Evolutionary conservation across 2,113 vertebrate species (phyloP).

Genomic region (Atractosteus spatula): DNA sequence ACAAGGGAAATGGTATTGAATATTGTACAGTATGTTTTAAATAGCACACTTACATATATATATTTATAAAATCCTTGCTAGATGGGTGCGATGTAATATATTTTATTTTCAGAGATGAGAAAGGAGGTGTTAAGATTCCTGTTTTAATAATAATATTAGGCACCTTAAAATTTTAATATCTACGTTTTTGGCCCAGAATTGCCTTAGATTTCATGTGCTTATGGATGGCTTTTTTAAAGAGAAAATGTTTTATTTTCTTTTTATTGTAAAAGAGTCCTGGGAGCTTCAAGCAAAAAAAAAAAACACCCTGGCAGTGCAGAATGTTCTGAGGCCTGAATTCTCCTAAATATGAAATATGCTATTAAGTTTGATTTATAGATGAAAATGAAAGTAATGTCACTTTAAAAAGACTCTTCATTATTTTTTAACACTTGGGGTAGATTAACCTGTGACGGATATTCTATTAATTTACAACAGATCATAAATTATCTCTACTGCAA

Average conservation of each 20-base stretch:
- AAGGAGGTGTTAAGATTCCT: constrained; percentile 33
- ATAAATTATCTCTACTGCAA: constrained; percentile 32
- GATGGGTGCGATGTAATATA: too few species aligned
- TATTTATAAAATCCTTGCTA: too few species aligned
- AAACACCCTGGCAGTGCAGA: constrained; percentile 15
- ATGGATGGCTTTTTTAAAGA: constrained; percentile 58
- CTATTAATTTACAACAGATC: constrained; percentile 30
- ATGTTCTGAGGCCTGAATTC: constrained; percentile 17
- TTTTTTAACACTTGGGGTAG: constrained; percentile 54
- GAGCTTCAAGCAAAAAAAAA: constrained; percentile 14
- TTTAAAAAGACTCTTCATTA: constrained; percentile 45
- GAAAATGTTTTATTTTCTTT: constrained; percentile 54
- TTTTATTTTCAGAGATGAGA: constrained; percentile 13
- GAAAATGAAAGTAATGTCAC: constrained; percentile 47
- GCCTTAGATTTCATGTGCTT: constrained; percentile 60
- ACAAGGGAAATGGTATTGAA: too few species aligned
- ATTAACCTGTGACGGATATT: constrained; percentile 38
- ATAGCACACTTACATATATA: too few species aligned
- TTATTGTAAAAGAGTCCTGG: constrained; percentile 18
- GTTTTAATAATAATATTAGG: constrained; percentile 41
- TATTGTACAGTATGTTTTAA: too few species aligned
- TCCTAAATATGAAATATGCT: constrained; percentile 51
- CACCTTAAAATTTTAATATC: constrained; percentile 46
- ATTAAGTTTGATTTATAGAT: constrained; percentile 49
- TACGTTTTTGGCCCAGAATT: constrained; percentile 59